A percentile compares a stretch with the other conserved stretches of the same genome.
Evolutionary conservation across 2,113 vertebrate genomes (phyloP).

Genomic region (Triplophysa tibetana): DNA sequence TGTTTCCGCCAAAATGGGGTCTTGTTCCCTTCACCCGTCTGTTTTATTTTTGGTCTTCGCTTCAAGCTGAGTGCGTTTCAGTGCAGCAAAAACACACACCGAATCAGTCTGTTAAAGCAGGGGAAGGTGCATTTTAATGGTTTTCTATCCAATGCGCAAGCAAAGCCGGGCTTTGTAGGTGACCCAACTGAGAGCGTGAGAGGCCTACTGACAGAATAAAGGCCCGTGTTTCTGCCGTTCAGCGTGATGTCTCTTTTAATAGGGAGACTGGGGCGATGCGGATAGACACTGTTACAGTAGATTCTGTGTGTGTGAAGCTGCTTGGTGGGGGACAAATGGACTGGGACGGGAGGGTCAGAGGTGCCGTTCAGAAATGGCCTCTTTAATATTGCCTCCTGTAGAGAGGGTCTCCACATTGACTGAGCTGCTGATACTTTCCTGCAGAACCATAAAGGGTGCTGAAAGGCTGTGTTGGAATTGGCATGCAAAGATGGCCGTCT

Average conservation of each 20-base stretch:
- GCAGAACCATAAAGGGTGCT: constrained; percentile 36
- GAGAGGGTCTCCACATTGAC: constrained; percentile 47
- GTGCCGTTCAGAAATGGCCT: constrained; percentile 26
- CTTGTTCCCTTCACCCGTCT: constrained; percentile 25
- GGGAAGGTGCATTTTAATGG: constrained; percentile 59
- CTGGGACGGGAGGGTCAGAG: constrained; percentile 33
- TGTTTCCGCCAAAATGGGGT: constrained; percentile 1
- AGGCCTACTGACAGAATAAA: constrained; percentile 11
- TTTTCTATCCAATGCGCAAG: constrained; percentile 64
- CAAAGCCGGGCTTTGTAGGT: constrained; percentile 63
- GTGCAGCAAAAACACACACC: constrained; percentile 43
- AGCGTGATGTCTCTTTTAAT: constrained; percentile 68
- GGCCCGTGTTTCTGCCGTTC: constrained; percentile 60
- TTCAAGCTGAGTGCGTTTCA: constrained; percentile 64
- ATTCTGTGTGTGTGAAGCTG: constrained; percentile 57
- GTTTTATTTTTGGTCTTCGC: constrained; percentile 65
- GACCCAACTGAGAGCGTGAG: constrained; percentile 55
- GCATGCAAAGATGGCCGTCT: constrained; percentile 46
- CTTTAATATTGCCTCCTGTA: constrained; percentile 38
- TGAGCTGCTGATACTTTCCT: constrained; percentile 63
- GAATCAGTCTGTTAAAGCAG: constrained; percentile 30
- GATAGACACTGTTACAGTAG: constrained; percentile 63
- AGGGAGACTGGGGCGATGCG: constrained; percentile 54
- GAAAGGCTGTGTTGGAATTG: constrained; percentile 64
- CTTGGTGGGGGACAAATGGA: constrained; percentile 46